Evolutionary conservation across 2,797 vertebrate species (phyloP).

Genomic region (Arnoldichthys spilopterus): DNA sequence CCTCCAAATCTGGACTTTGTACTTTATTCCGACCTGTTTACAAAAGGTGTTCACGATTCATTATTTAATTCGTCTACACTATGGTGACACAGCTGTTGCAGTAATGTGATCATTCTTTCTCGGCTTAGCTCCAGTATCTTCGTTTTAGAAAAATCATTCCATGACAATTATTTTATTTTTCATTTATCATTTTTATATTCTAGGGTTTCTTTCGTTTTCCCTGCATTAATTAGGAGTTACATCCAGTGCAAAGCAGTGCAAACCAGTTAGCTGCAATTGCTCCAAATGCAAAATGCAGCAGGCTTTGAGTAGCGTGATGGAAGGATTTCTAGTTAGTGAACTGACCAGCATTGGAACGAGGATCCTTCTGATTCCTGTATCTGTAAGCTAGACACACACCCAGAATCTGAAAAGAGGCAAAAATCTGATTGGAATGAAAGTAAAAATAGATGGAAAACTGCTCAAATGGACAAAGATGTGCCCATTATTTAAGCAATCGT

Average conservation of each 20-base stretch:
- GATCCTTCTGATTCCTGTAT: conserved; percentile 93
- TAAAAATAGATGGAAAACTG: not conserved
- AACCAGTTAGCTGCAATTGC: not conserved
- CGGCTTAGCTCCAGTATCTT: not conserved
- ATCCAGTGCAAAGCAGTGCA: not conserved
- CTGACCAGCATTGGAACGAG: conserved; percentile 87
- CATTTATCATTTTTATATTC: no score
- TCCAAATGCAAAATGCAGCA: not conserved
- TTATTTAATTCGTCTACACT: not conserved
- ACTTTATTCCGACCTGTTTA: conserved; percentile 51
- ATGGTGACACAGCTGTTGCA: not conserved
- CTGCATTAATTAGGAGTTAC: not conserved
- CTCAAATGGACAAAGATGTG: no score
- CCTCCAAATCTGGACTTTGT: not conserved
- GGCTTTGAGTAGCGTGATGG: fast-evolving
- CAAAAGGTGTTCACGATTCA: conserved; percentile 43
- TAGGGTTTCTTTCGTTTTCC: no score
- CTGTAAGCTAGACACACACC: conserved; percentile 92
- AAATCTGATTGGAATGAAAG: not conserved
- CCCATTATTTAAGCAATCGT: no score
- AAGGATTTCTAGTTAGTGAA: conserved; percentile 69
- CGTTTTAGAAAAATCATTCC: not conserved
- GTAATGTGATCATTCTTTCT: not conserved
- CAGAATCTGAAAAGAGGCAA: conserved; percentile 82
- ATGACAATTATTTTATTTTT: not conserved